Conservation (phyloP, 35 echinoderm and acorn worm genomes). For the Eucidaris tribuloides region DNA sequence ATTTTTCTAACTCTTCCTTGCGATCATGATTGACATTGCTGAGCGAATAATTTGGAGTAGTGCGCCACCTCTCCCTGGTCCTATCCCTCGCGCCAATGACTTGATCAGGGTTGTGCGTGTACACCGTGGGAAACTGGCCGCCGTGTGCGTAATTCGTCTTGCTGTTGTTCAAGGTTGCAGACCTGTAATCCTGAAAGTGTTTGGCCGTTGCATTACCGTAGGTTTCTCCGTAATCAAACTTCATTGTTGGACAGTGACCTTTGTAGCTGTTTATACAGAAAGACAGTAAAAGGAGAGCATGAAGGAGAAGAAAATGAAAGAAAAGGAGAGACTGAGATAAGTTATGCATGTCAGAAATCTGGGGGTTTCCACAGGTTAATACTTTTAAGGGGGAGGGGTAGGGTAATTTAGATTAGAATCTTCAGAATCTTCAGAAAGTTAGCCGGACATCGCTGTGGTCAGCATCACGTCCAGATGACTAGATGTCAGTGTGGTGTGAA, state of each 20-base stretch:
- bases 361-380: no score
- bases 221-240: conserved; percentile 97
- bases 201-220: conserved; percentile 98
- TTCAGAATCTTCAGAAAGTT: no score
- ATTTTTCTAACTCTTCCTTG: conserved; percentile 74
- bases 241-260: conserved; percentile 93
- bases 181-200: conserved; percentile 93
- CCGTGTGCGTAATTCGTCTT: conserved; percentile 79
- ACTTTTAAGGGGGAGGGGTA: no score
- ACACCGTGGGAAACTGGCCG: conserved; percentile 93
- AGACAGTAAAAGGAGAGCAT: not conserved
- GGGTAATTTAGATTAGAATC: no score
- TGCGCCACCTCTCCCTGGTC: conserved; percentile 82
- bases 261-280: conserved; percentile 68
- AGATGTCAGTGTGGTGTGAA: no score
- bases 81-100: conserved; percentile 91
- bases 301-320: not conserved
- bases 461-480: no score
- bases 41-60: conserved; percentile 70
- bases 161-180: conserved; percentile 84
- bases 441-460: no score
- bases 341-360: no score
- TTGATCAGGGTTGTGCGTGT: conserved; percentile 94
- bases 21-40: conserved; percentile 91
- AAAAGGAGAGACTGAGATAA: no score